A percentile compares a stretch with the other conserved stretches of the same genome.
Evolutionary conservation across 2,113 vertebrate species (phyloP).

Genomic region (Pituophis catenifer): DNA sequence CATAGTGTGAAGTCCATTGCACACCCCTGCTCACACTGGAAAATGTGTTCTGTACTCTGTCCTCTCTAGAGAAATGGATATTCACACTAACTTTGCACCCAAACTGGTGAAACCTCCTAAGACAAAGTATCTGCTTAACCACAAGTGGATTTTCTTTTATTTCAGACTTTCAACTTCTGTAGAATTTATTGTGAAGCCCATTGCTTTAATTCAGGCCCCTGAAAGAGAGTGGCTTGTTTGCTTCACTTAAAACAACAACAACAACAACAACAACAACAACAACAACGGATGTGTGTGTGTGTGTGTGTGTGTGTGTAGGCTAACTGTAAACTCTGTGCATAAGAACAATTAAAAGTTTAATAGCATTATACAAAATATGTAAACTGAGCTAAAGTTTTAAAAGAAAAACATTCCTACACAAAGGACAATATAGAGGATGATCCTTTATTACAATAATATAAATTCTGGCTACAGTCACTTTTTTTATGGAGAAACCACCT

Average conservation of each 20-base stretch:
- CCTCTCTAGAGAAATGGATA: not conserved
- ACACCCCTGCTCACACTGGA: not conserved
- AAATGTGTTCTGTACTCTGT: not conserved
- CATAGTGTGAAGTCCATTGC: not conserved
- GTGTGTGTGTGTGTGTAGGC: accelerated
- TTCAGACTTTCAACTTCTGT: not conserved
- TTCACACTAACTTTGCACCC: slow-evolving; percentile 20
- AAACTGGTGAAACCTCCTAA: not conserved
- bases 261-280: not conserved
- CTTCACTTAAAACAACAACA: not conserved
- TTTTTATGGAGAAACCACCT: not conserved
- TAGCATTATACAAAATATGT: not conserved
- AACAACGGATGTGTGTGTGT: not conserved
- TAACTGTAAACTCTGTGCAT: not conserved
- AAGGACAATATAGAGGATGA: not conserved
- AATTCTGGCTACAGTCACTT: not conserved
- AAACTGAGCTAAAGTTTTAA: not conserved
- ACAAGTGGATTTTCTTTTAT: not conserved
- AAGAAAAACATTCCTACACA: not conserved
- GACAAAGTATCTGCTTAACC: not conserved
- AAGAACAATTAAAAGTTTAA: not conserved
- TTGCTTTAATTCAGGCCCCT: not conserved
- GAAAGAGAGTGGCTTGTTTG: not conserved
- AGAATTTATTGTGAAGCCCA: not conserved
- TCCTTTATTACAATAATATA: not conserved